These are phyloP conservation scores for Lochmaea capreae DNA, from an alignment of 2,888 invertebrate species.

Conservation along the genomic window DNA sequence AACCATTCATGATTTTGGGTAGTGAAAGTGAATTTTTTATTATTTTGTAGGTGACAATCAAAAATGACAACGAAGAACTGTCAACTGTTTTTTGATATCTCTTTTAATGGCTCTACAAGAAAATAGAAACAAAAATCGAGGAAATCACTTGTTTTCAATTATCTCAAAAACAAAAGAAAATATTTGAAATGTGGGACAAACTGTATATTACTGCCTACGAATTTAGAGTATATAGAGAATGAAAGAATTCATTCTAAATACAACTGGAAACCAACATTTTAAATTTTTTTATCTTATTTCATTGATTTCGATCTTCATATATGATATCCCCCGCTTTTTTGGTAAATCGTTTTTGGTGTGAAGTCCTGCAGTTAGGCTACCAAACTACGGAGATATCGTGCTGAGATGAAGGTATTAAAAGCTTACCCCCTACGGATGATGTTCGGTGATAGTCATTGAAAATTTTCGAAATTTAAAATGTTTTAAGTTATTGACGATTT, in stretches of 20 bases:
- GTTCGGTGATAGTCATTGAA: conserved; percentile 54
- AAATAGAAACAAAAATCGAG: too few species aligned
- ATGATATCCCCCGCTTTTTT: conserved; percentile 10
- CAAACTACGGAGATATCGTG: conserved; percentile 61
- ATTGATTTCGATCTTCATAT: not conserved
- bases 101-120: too few species aligned
- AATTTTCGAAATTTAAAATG: conserved; percentile 36
- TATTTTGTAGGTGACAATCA: too few species aligned
- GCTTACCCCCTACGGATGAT: conserved; percentile 52
- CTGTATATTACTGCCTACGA: too few species aligned
- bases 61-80: too few species aligned
- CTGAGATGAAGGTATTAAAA: conserved; percentile 59
- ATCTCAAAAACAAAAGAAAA: too few species aligned
- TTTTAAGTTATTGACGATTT: conserved; percentile 17
- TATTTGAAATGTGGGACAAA: too few species aligned
- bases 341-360: conserved; percentile 53
- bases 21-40: too few species aligned
- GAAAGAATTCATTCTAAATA: not conserved
- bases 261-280: not conserved
- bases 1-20: too few species aligned
- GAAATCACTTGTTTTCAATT: too few species aligned
- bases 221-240: too few species aligned
- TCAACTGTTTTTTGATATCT: too few species aligned
- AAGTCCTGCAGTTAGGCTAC: conserved; percentile 61
- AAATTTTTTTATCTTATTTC: not conserved